These are phyloP conservation scores for Apostichopus californicus DNA, from an alignment of 35 echinoderm and acorn worm species.

Conservation along the genomic window DNA sequence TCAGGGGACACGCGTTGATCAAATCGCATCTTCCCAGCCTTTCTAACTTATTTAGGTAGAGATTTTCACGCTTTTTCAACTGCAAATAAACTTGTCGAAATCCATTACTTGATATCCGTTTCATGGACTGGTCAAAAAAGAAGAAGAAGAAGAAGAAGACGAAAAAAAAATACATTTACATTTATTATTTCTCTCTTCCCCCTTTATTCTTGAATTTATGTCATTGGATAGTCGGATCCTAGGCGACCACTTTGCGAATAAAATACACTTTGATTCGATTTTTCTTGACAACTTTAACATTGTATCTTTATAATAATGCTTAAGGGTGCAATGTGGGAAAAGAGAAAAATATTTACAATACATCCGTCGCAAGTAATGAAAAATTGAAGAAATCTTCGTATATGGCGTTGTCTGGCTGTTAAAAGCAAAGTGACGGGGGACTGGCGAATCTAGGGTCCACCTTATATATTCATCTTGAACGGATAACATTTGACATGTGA, in stretches of 20 bases:
- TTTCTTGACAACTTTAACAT: not conserved
- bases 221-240: not conserved
- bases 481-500: not conserved
- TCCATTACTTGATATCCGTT: constrained; percentile 40
- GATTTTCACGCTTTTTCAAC: constrained; percentile 51
- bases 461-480: not conserved
- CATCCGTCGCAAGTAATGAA: not conserved
- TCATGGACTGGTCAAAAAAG: constrained; percentile 27
- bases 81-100: constrained; percentile 54
- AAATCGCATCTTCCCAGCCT: constrained; percentile 29
- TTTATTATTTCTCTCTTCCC: not conserved
- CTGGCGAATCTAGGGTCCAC: not conserved
- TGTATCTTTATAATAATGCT: not conserved
- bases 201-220: not conserved
- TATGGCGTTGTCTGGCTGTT: not conserved
- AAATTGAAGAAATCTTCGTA: not conserved
- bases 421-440: not conserved
- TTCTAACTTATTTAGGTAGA: constrained; percentile 38
- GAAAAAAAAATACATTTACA: constrained; percentile 26
- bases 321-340: not conserved
- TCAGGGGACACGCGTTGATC: constrained; percentile 45
- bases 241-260: constrained; percentile 2
- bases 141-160: not conserved
- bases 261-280: not conserved
- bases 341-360: not conserved